Evolutionary conservation across 2,888 invertebrate species (phyloP).

Genomic region (Adelognathus sp.): DNA sequence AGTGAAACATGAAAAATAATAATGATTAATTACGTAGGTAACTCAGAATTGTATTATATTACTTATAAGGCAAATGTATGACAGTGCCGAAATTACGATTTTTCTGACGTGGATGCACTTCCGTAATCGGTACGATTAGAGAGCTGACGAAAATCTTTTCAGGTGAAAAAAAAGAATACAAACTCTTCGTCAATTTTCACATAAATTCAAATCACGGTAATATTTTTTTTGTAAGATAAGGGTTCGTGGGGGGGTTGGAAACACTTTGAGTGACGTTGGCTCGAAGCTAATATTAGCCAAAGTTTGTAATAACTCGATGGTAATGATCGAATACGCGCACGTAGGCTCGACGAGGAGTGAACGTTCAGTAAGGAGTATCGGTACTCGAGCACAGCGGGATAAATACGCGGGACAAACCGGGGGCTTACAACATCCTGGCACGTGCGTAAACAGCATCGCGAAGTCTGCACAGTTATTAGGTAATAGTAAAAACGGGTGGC

Average conservation of each 20-base stretch:
- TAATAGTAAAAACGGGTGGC: slow-evolving; percentile 60
- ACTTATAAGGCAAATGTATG: no score
- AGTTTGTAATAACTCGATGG: slow-evolving; percentile 18
- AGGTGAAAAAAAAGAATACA: neutral
- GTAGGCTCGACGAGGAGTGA: slow-evolving; percentile 18
- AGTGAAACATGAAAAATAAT: no score
- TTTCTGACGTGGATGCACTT: no score
- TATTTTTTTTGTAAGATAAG: neutral
- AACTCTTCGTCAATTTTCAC: neutral
- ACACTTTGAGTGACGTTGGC: neutral
- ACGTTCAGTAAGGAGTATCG: slow-evolving; percentile 44
- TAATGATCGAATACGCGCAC: slow-evolving; percentile 26
- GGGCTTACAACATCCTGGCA: slow-evolving; percentile 79
- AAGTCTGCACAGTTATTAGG: slow-evolving; percentile 59
- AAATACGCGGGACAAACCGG: slow-evolving; percentile 33
- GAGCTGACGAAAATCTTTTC: no score
- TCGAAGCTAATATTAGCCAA: slow-evolving; percentile 41
- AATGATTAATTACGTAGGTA: no score
- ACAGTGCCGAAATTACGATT: no score
- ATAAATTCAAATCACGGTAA: neutral
- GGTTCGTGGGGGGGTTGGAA: slow-evolving; percentile 11
- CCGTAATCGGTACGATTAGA: no score
- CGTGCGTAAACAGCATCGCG: slow-evolving; percentile 76
- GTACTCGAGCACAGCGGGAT: neutral
- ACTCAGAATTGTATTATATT: no score